Base-by-base conservation (phyloP, 1,140 invertebrate species). In the Nephotettix cincticeps region DNA sequence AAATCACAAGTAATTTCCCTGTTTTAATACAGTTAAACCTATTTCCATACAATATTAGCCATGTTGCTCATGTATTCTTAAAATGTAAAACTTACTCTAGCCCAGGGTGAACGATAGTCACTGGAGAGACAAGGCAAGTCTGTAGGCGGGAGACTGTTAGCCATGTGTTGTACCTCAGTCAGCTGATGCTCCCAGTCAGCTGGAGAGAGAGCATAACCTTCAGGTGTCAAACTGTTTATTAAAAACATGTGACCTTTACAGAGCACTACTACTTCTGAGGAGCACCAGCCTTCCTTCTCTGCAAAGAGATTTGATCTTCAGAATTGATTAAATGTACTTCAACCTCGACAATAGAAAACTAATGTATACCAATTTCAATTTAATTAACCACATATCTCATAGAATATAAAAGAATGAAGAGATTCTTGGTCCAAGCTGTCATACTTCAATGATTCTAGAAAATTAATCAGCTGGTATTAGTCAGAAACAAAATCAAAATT, bases 61-160 rank as follows among this genome's bases (percentile, higher is more conserved):
- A n/a, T n/a, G n/a, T n/a, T n/a, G n/a, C n/a, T n/a, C n/a, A n/a
- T n/a, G n/a, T n/a, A n/a, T n/a, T n/a, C n/a, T n/a, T n/a, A n/a
- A n/a, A n/a, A n/a, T 47, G 47, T 28, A 11, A 25, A 40, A 68
- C 87, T 78, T 69, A 86, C 83, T 71, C 84, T 81, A 19, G 88
- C 88, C 90, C 90, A 91, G 0, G 79, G 79, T 23, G 83, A 81
- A 1, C 87, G 80, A 58, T 91, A 84, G 47, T 85, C 86, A 69
- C 89, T 88, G 1, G 89, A 91, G 11, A 91, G 78, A 14, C 86
- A 82, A 36, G 86, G 86, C 4, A 92, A 77, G 69, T 88, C 88
- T 30, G 81, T 77, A 3, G 82, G 82, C 1, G 86, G 77, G 0
- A 77, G 73, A 40, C 76, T 77, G 61, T 79, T 78, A 11, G 79